Conservation (phyloP, 2,797 vertebrate species). For the Diglossa cyanea region DNA sequence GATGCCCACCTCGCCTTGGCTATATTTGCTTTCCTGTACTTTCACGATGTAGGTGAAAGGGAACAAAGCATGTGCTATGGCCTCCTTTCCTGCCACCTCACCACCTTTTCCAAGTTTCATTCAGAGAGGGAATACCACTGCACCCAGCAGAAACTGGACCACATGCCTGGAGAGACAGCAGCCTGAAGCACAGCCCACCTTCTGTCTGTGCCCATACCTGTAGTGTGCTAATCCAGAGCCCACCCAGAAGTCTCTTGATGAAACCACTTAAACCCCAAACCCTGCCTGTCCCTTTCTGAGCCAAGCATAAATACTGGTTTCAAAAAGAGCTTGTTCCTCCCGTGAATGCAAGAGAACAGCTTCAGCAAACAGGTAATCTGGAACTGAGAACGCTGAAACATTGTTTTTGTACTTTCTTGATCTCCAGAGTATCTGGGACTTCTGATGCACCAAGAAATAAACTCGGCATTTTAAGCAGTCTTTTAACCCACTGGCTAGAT, state of each 20-base stretch:
- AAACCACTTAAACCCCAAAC: neutral
- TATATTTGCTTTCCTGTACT: neutral
- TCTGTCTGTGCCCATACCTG: neutral
- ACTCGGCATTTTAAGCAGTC: neutral
- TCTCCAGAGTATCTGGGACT: neutral
- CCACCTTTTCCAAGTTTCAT: neutral
- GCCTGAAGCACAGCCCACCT: neutral
- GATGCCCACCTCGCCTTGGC: neutral
- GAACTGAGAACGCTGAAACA: neutral
- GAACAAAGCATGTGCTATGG: rapidly evolving
- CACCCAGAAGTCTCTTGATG: neutral
- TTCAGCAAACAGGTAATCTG: neutral
- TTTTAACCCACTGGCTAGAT: neutral
- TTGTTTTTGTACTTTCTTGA: neutral
- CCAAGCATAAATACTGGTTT: neutral
- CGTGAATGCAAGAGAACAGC: neutral
- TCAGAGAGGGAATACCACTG: neutral
- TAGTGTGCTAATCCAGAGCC: neutral
- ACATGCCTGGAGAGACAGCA: neutral
- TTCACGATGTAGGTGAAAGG: neutral
- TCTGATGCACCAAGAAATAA: neutral
- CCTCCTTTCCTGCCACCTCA: neutral
- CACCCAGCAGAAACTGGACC: neutral
- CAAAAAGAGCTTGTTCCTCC: neutral
- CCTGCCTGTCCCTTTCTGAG: neutral